phyloP scores from a whole-genome alignment of 2,888 invertebrate species.

The Nomada ruficornis region DNA sequence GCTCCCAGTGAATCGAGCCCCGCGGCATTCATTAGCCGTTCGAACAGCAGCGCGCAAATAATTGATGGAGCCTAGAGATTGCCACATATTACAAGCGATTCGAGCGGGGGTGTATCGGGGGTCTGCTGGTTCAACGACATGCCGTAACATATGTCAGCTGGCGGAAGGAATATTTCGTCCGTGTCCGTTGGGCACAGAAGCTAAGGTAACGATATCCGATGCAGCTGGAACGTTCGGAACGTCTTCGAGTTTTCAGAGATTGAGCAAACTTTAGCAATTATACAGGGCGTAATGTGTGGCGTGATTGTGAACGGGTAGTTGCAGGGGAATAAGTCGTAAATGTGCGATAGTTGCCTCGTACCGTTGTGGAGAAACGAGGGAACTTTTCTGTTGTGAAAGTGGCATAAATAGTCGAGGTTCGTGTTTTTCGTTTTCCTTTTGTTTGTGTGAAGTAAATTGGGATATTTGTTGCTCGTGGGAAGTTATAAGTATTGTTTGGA shows the following conservation, averaged over 20 bases:
- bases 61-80: constrained; percentile 29
- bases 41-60: constrained; percentile 45
- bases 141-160: too few species aligned
- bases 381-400: neutral
- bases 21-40: constrained; percentile 31
- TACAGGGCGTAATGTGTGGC: neutral
- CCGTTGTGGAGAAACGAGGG: neutral
- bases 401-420: neutral
- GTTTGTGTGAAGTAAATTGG: neutral
- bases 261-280: constrained; percentile 3
- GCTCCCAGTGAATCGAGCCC: constrained; percentile 20
- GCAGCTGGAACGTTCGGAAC: neutral
- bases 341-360: neutral
- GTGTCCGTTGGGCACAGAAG: neutral
- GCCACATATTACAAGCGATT: neutral
- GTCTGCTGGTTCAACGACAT: neutral
- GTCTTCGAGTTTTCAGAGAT: neutral
- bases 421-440: neutral
- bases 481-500: neutral
- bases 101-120: neutral
- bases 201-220: too few species aligned
- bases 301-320: neutral
- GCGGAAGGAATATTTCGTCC: neutral
- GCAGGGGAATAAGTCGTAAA: constrained; percentile 1
- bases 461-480: too few species aligned